Conservation (phyloP, 2,797 vertebrate species). For the Enteromius radiatus region DNA sequence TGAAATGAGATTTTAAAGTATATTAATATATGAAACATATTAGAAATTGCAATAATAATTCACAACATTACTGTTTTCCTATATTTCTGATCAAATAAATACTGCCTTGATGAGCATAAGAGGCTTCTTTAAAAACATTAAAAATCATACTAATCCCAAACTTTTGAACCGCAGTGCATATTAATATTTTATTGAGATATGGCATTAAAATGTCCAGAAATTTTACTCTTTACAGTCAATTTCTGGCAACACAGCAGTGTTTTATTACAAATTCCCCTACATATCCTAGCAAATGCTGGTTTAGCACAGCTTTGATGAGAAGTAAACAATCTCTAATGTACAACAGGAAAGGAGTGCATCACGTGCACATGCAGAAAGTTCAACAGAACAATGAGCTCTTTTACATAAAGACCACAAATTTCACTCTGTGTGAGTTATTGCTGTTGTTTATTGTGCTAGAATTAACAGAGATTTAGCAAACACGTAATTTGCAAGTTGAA, state of each 20-base stretch:
- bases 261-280: background rate
- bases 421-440: constrained; percentile 59
- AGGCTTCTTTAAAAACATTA: background rate
- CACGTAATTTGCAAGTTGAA: constrained; percentile 47
- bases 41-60: no score
- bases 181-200: background rate
- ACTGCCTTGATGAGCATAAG: background rate
- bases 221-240: background rate
- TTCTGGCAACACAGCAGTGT: background rate
- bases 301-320: constrained; percentile 19
- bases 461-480: constrained; percentile 70
- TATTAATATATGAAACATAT: background rate
- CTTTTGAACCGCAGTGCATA: background rate
- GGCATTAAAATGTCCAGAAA: background rate
- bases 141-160: background rate
- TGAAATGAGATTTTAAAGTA: background rate
- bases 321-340: constrained; percentile 6
- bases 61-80: no score
- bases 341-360: constrained; percentile 58
- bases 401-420: constrained; percentile 68
- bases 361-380: constrained; percentile 60
- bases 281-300: constrained; percentile 2
- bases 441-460: constrained; percentile 65
- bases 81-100: background rate
- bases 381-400: constrained; percentile 72